Evolutionary conservation across 2,113 vertebrate genomes (phyloP).

Genomic region (Anoplopoma fimbria): DNA sequence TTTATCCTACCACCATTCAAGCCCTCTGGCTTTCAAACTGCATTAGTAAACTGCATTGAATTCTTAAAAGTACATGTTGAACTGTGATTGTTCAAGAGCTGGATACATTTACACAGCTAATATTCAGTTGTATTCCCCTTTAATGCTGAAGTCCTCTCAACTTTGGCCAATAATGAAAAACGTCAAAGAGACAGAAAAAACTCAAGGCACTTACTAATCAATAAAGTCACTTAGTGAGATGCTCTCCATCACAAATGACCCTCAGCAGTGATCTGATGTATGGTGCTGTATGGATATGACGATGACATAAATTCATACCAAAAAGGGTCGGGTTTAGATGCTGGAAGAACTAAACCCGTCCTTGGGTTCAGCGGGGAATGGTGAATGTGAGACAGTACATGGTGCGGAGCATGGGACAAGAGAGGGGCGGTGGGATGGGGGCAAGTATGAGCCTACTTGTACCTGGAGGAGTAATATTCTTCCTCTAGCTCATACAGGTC

Average conservation of each 20-base stretch:
- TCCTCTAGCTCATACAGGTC: constrained; percentile 99
- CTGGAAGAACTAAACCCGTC: constrained; percentile 9
- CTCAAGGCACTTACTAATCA: constrained; percentile 51
- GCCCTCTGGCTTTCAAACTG: background rate
- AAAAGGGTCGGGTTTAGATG: constrained; percentile 17
- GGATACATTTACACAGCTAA: background rate
- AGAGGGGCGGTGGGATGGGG: constrained; percentile 46
- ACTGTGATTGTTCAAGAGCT: background rate
- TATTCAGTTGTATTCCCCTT: constrained; percentile 15
- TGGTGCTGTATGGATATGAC: constrained; percentile 13
- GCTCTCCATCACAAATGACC: constrained; percentile 20
- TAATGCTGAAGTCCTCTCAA: constrained; percentile 11
- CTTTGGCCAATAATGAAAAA: constrained; percentile 1
- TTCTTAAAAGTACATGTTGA: background rate
- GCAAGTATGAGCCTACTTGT: constrained; percentile 89
- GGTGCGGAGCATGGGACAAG: constrained; percentile 56
- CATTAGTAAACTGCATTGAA: background rate
- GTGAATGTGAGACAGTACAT: constrained; percentile 46
- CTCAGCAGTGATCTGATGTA: constrained; percentile 31
- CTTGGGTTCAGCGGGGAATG: constrained; percentile 47
- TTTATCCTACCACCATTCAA: background rate
- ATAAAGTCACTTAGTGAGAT: constrained; percentile 31
- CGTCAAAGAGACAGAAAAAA: background rate
- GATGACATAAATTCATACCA: constrained; percentile 9
- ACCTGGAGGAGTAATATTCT: constrained; percentile 99